These are phyloP conservation scores for Hirudinaria manillensis DNA, from an alignment of 2,888 invertebrate genomes.

Conservation along the genomic window DNA sequence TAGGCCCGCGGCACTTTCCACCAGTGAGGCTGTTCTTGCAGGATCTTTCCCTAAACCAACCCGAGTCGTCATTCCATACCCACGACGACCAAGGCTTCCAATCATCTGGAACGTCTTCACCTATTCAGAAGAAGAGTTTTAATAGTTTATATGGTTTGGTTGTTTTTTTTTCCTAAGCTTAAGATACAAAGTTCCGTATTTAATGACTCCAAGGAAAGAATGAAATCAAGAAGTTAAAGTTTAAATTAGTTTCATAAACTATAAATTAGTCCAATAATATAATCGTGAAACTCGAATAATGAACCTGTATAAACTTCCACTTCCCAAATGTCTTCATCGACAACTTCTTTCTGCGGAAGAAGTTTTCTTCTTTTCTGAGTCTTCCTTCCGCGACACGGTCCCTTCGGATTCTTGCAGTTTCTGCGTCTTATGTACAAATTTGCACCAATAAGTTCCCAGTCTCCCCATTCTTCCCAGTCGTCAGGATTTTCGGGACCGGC, in stretches of 20 bases:
- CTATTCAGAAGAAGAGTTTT: background rate
- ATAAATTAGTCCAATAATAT: no score
- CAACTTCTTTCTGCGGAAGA: background rate
- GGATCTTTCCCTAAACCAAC: conserved; percentile 1
- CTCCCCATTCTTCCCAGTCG: conserved; percentile 6
- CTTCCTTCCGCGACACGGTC: conserved; percentile 4
- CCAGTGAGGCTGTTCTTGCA: conserved; percentile 16
- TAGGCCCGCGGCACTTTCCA: background rate
- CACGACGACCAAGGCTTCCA: conserved; percentile 10
- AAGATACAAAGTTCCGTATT: no score
- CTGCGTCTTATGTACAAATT: conserved; percentile 10
- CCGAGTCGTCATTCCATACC: background rate
- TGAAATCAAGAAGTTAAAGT: no score
- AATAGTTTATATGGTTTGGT: no score
- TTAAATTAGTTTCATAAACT: no score
- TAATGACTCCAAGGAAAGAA: no score
- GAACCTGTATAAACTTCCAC: background rate
- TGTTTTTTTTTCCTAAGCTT: no score
- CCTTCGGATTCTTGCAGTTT: conserved; percentile 3
- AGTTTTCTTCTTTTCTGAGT: conserved; percentile 17
- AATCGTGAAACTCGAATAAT: background rate
- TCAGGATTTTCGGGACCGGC: conserved; percentile 13
- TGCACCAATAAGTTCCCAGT: background rate
- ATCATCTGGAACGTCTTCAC: background rate
- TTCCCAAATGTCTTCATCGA: conserved; percentile 6